Conservation (phyloP, 2,797 vertebrate species). For the Pitangus sulphuratus region DNA sequence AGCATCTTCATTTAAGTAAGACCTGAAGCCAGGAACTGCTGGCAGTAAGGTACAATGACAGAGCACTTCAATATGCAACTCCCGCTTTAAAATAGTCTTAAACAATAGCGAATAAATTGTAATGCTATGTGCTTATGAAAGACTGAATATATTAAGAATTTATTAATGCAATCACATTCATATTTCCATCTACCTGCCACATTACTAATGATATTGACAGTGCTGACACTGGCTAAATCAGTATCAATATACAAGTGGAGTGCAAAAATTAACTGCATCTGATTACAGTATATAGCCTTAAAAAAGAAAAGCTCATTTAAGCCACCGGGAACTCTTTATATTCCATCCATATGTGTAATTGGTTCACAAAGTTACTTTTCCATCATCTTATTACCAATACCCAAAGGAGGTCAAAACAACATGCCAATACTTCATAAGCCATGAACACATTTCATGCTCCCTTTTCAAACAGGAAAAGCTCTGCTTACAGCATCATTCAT, state of each 20-base stretch:
- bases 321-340: neutral
- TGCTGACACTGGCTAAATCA: conserved; percentile 64
- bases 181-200: conserved; percentile 65
- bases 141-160: conserved; percentile 66
- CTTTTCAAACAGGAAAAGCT: neutral
- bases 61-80: neutral
- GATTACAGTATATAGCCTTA: conserved; percentile 40
- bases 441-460: accelerated
- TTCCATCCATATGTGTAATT: neutral
- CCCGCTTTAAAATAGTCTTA: conserved; percentile 5
- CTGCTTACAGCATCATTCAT: neutral
- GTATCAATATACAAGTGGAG: conserved; percentile 53
- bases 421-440: neutral
- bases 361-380: neutral
- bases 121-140: conserved; percentile 46
- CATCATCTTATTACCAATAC: neutral
- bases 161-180: conserved; percentile 68
- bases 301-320: neutral
- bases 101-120: conserved; percentile 35
- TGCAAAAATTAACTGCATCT: conserved; percentile 62
- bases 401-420: conserved; percentile 1
- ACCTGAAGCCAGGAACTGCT: neutral
- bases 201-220: conserved; percentile 70
- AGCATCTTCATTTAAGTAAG: neutral
- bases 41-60: neutral